Evolutionary conservation across 2,797 vertebrate genomes (phyloP).

Genomic region (Scyliorhinus canicula): DNA sequence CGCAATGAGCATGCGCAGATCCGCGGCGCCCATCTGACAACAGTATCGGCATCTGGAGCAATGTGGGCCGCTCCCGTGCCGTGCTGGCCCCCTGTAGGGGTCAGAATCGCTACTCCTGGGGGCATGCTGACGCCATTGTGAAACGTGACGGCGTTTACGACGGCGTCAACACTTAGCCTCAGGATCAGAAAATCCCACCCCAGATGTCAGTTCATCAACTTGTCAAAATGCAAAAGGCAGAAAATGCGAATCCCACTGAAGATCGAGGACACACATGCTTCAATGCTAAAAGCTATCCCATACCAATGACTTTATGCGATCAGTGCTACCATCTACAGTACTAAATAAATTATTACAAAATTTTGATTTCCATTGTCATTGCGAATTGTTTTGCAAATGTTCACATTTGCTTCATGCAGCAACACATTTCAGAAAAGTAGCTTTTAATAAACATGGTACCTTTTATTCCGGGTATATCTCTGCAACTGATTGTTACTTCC

Average conservation of each 20-base stretch:
- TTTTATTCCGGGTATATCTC: not conserved
- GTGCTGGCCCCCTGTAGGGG: too few relatives aligned
- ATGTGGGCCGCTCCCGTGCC: too few relatives aligned
- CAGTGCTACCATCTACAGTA: slow-evolving; percentile 10
- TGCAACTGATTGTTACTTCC: not conserved
- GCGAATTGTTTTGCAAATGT: not conserved
- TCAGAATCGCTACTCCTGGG: too few relatives aligned
- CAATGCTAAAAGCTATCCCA: not conserved
- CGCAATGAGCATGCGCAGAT: too few relatives aligned
- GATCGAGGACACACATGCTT: not conserved
- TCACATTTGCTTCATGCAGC: not conserved
- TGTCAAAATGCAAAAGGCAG: not conserved
- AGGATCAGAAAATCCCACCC: too few relatives aligned
- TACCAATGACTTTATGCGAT: not conserved
- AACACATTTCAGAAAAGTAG: not conserved
- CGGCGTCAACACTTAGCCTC: too few relatives aligned
- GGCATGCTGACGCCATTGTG: too few relatives aligned
- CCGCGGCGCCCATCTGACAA: too few relatives aligned
- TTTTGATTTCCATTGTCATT: not conserved
- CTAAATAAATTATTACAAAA: slow-evolving; percentile 1
- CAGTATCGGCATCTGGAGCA: too few relatives aligned
- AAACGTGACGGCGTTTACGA: too few relatives aligned
- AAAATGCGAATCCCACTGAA: not conserved
- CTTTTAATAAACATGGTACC: not conserved
- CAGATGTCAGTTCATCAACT: too few relatives aligned